Evolutionary conservation across 2,113 vertebrate species (phyloP).

Genomic region (Dipodomys stephensi): DNA sequence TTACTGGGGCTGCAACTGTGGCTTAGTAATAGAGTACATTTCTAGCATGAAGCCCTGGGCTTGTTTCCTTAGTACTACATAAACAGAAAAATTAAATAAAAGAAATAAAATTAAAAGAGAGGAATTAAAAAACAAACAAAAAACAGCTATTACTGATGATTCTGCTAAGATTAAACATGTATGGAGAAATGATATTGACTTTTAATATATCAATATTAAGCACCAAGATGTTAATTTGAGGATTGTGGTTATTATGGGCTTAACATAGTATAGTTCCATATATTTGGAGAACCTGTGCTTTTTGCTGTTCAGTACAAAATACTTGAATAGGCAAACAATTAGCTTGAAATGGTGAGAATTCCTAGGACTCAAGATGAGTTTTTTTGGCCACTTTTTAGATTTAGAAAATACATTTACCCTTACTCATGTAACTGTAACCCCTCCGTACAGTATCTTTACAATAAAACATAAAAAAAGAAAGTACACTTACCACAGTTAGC

Average conservation of each 20-base stretch:
- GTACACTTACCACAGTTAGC: background rate
- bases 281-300: conserved; percentile 12
- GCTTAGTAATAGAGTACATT: too few relatives aligned
- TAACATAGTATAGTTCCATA: background rate
- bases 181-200: background rate
- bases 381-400: background rate
- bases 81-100: too few relatives aligned
- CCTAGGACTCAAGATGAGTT: background rate
- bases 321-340: background rate
- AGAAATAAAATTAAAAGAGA: too few relatives aligned
- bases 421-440: too few relatives aligned
- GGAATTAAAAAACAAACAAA: too few relatives aligned
- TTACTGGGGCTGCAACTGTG: too few relatives aligned
- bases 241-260: background rate
- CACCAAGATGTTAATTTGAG: background rate
- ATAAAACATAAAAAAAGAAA: too few relatives aligned
- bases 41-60: too few relatives aligned
- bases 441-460: too few relatives aligned
- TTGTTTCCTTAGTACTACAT: too few relatives aligned
- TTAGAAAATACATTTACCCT: background rate
- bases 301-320: background rate
- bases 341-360: background rate
- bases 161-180: background rate
- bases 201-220: background rate
- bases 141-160: background rate